Evolutionary conservation across 2,797 vertebrate species (phyloP), one percentile per base, ranked within the genome.

Genomic region (Aphelocoma californica): DNA sequence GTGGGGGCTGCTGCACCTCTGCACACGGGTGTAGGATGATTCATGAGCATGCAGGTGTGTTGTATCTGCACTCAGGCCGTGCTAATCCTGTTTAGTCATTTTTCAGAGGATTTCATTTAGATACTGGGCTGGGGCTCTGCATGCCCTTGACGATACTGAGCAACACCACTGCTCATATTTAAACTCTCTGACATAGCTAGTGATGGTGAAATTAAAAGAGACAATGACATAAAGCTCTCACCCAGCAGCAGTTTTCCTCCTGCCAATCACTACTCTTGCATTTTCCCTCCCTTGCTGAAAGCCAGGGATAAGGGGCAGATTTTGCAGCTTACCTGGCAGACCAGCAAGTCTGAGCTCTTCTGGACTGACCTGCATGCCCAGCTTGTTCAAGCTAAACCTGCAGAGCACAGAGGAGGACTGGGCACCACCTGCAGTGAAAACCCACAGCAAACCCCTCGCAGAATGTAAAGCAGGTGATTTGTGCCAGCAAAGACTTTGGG

Each of bases 81-180:
- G 82, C 45, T 95, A 83, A 94, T 91, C 75, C 80, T 60, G 40
- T 95, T 91, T 71, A 94, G 81, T 90, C 75, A 94, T 96, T 96
- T 96, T 93, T 94, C 95, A 96, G 75, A 44, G 88, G 75, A 91
- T 95, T 96, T 94, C 88, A 94, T 93, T 95, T 95, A 90, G 96
- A 90, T 90, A 94, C 82, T 26, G 14, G 82, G 56, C 82, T 60
- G 80, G 77, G 69, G 80, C 60, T 74, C 82, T 61, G 65, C 2
- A 2, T 91, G 91, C 91, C 93, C 91, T 95, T 93, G 94, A 93
- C 91, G 78, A 74, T 88, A 53, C 80, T 34, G 57, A 93, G 58
- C 88, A 91, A 80, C 81, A 74, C 74, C 81, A 88, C 94, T 95
- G 81, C 90, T 96, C 93, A 86, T 93, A 92, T 92, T 95, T 96